Evolutionary conservation across 2,888 invertebrate species (phyloP).

Genomic region (Isoperla grammatica): DNA sequence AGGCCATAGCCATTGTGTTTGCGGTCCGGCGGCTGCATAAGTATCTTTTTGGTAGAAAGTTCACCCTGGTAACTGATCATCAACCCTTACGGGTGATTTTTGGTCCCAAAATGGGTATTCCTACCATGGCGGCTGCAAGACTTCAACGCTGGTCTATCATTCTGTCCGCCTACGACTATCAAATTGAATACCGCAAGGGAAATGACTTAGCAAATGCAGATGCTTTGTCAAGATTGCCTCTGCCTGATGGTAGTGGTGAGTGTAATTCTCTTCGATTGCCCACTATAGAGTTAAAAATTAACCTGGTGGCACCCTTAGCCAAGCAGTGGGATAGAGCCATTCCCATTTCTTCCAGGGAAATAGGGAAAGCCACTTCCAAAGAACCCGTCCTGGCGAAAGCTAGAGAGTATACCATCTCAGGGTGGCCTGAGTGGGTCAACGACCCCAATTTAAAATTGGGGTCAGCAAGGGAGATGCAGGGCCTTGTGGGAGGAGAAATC

Average conservation of each 20-base stretch:
- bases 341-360: neutral
- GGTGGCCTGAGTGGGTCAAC: neutral
- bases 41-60: constrained; percentile 33
- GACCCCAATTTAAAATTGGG: constrained; percentile 6
- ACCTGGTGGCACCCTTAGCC: neutral
- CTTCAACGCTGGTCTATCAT: constrained; percentile 33
- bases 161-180: constrained; percentile 31
- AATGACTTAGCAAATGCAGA: constrained; percentile 4
- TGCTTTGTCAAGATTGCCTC: constrained; percentile 14
- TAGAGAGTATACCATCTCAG: constrained; percentile 5
- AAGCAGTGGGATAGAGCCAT: neutral
- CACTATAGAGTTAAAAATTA: neutral
- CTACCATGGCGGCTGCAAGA: constrained; percentile 30
- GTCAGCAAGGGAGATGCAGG: too few species aligned
- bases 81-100: constrained; percentile 31
- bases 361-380: neutral
- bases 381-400: neutral
- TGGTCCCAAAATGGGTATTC: constrained; percentile 31
- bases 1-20: constrained; percentile 20
- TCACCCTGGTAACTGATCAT: constrained; percentile 30
- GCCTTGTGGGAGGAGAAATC: too few species aligned
- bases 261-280: too few species aligned
- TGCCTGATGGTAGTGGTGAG: too few species aligned
- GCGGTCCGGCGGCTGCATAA: constrained; percentile 30
- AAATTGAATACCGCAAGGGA: constrained; percentile 19